phyloP scores from a whole-genome alignment of 2,797 vertebrate genomes.

The Cichlasoma orientale region DNA sequence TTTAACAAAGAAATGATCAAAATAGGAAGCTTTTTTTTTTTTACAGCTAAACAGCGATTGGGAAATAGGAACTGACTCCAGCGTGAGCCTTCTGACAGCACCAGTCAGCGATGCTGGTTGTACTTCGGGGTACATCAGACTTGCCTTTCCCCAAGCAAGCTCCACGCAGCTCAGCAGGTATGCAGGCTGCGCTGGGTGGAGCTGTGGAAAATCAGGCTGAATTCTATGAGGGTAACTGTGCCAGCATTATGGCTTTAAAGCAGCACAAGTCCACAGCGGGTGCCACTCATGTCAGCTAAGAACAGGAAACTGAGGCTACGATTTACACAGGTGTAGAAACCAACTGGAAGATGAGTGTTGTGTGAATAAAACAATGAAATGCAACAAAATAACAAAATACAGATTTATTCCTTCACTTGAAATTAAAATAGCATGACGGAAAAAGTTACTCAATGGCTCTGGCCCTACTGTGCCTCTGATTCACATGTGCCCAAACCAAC shows the following conservation, averaged over 20 bases:
- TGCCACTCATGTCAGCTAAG: too few species aligned
- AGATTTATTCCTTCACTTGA: background rate
- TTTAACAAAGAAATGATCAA: background rate
- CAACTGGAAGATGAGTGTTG: fast-evolving
- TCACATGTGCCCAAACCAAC: background rate
- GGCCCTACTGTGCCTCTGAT: background rate
- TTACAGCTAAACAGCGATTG: background rate
- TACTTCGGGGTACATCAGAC: background rate
- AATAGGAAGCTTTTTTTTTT: background rate
- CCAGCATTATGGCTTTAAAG: too few species aligned
- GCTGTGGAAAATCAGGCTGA: too few species aligned
- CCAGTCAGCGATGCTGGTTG: background rate
- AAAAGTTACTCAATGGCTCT: background rate
- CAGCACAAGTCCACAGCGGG: too few species aligned
- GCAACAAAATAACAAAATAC: background rate
- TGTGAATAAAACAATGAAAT: background rate
- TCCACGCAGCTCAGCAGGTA: background rate
- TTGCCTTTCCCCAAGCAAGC: background rate
- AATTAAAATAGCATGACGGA: background rate
- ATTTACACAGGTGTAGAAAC: too few species aligned
- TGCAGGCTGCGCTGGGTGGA: too few species aligned
- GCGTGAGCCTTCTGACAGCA: background rate
- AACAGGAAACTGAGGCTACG: too few species aligned
- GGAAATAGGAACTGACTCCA: background rate
- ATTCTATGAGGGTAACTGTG: too few species aligned